Evolutionary conservation across 2,888 invertebrate genomes (phyloP), one percentile per base, ranked within the genome.

Genomic region (Drosophila rubida): DNA sequence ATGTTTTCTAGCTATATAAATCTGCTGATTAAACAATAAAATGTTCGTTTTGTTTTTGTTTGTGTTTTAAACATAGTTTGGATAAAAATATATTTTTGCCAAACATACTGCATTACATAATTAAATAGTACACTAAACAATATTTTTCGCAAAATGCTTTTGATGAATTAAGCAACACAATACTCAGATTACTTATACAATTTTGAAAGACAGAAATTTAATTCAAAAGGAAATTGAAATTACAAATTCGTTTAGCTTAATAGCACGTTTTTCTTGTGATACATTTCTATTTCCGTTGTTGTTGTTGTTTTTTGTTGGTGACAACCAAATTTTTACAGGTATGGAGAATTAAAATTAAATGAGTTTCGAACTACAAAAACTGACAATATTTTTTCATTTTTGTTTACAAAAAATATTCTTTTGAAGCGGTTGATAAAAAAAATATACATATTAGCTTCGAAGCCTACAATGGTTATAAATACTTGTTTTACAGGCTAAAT

Each of bases 1-100:
- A 87, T 80, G 75, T 83, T 78, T 79, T 75, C 64, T 87, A 81
- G 67, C 72, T 86, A 76, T 78, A 72, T 65, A 83, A 72, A 69
- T 78, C 70, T 69, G 69, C 58, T 71, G 76, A 76, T 54, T 70
- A 74, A 63, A 75, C 41, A 75, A 69, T 63, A 75, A 46, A 64
- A 42, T 50, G 37, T 54, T 42, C 22, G 30, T 54, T 48, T 44
- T 48, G 19, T 48, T 45, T 45, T 35, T 32, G 4, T 23, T 60
- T 60, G 25, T 54, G 41, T 53, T 75, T 59, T 37, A 75, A 60
- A 61, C 53, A 61, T 54, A 42, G 53, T 60, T 30, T 70, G 76
- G 42, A 58, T 62, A 16, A 45, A 70, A 73, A 57, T 39, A 53
- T 39, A 53, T 37, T 13, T 45, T 70, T 70, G 71, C 72, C 65